Conservation (phyloP, 2,888 invertebrate genomes). For the Galeopsomyia nigrocyanea region DNA sequence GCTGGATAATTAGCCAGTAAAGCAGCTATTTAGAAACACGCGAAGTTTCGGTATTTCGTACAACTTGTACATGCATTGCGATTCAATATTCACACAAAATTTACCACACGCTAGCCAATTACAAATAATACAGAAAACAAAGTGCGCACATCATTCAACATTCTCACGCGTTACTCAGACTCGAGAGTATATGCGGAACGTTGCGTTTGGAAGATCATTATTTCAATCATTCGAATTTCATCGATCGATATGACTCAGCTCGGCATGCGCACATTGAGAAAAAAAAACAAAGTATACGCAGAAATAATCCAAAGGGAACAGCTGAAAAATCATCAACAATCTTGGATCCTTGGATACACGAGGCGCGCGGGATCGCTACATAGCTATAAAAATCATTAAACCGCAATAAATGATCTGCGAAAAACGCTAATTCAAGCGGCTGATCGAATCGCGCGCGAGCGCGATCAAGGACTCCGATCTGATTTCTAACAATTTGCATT, state of each 20-base stretch:
- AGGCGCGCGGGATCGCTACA: not conserved
- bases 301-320: not conserved
- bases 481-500: conserved; percentile 26
- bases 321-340: conserved; percentile 5
- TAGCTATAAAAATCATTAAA: conserved; percentile 20
- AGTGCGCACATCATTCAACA: too few species aligned
- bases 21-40: too few species aligned
- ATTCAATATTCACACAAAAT: too few species aligned
- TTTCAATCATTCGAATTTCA: conserved; percentile 1
- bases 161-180: too few species aligned
- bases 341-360: not conserved
- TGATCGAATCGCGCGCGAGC: conserved; percentile 3
- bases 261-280: not conserved
- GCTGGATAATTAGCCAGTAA: too few species aligned
- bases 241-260: not conserved
- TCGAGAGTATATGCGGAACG: too few species aligned
- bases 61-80: too few species aligned
- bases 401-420: conserved; percentile 37
- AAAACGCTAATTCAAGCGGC: conserved; percentile 23
- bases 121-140: too few species aligned
- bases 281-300: not conserved
- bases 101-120: too few species aligned
- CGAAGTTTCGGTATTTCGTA: too few species aligned
- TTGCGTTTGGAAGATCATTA: not conserved
- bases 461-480: conserved; percentile 8